Evolutionary conservation across 2,797 vertebrate genomes (phyloP).

Genomic region (Falco novaeseelandiae): DNA sequence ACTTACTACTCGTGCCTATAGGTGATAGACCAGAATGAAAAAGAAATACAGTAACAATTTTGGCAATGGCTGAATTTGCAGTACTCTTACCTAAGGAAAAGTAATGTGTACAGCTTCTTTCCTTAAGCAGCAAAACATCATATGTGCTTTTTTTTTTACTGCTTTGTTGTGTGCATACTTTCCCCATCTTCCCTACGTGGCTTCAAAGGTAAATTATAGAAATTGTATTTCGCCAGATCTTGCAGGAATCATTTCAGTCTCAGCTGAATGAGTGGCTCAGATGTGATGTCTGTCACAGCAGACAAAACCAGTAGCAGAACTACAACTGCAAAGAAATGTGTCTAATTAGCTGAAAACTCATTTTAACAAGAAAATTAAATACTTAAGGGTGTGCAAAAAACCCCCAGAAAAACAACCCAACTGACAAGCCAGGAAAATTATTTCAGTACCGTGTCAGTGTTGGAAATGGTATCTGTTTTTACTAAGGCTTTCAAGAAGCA

Average conservation of each 20-base stretch:
- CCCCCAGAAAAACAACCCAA: not conserved
- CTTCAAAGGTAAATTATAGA: not conserved
- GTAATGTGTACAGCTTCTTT: not conserved
- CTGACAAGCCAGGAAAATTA: not conserved
- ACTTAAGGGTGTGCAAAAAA: not conserved
- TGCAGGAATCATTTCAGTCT: not conserved
- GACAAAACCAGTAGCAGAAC: not conserved
- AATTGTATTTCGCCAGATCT: not conserved
- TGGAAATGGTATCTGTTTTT: not conserved
- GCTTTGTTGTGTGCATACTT: not conserved
- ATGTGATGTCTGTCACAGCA: not conserved
- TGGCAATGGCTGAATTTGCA: not conserved
- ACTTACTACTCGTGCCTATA: fast-evolving
- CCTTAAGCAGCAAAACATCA: not conserved
- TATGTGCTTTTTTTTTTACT: not conserved
- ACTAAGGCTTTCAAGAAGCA: not conserved
- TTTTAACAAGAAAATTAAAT: not conserved
- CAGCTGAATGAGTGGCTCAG: not conserved
- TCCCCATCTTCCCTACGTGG: not conserved
- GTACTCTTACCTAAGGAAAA: not conserved
- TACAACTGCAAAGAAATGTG: not conserved
- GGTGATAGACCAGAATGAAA: not conserved
- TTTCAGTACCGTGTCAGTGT: not conserved
- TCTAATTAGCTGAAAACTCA: not conserved
- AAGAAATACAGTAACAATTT: not conserved